Conservation (phyloP, 2,888 invertebrate species). For the Lasioglossum pauxillum region DNA sequence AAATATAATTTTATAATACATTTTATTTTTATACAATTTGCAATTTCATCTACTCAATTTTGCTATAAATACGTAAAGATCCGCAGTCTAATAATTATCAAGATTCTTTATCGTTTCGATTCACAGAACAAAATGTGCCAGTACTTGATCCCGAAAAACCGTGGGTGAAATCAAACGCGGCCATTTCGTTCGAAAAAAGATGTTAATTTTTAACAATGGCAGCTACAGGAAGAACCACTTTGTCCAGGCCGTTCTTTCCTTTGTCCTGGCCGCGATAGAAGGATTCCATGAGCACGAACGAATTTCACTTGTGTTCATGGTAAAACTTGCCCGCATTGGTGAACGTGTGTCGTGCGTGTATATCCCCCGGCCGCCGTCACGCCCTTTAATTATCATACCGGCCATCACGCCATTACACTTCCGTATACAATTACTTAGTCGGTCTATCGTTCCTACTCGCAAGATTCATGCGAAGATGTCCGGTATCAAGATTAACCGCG, state of each 20-base stretch:
- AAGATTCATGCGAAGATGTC: conserved; percentile 65
- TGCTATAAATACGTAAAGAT: too few relatives aligned
- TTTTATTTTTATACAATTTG: too few relatives aligned
- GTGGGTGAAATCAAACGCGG: conserved; percentile 3
- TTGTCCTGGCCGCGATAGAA: not conserved
- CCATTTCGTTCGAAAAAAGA: conserved; percentile 1
- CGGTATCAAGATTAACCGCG: conserved; percentile 58
- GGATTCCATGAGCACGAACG: conserved; percentile 28
- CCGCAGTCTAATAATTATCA: not conserved
- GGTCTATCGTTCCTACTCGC: conserved; percentile 50
- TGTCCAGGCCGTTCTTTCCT: conserved; percentile 6
- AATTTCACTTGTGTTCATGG: conserved; percentile 38
- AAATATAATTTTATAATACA: too few relatives aligned
- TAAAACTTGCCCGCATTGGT: conserved; percentile 50
- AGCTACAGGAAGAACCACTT: not conserved
- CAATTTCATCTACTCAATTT: too few relatives aligned
- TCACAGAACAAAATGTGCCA: not conserved
- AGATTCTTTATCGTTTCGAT: not conserved
- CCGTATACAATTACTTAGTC: conserved; percentile 74
- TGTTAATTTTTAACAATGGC: conserved; percentile 24
- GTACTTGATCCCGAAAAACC: not conserved
- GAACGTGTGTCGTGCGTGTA: conserved; percentile 46
- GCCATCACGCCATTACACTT: conserved; percentile 72
- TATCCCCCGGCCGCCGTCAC: conserved; percentile 63
- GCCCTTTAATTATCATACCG: conserved; percentile 75